A percentile compares a stretch with the other conserved stretches of the same genome.
Conservation (phyloP, 2,888 invertebrate genomes). For the Tillus elongatus region DNA sequence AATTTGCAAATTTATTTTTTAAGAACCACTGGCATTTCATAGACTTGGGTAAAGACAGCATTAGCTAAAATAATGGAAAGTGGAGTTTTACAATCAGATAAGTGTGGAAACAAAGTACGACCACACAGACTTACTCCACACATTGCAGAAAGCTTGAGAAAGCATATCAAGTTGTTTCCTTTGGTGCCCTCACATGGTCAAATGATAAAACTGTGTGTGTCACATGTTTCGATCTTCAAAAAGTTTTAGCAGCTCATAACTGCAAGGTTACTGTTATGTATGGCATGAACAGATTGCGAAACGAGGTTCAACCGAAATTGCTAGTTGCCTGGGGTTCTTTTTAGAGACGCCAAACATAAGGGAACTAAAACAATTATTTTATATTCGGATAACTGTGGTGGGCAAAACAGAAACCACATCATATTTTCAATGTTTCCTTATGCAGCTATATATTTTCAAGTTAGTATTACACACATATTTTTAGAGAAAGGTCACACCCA, state of each 20-base stretch:
- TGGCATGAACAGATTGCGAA: constrained; percentile 11
- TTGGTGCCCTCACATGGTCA: neutral
- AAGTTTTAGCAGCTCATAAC: constrained; percentile 8
- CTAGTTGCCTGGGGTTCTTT: constrained; percentile 15
- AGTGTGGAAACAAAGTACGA: neutral
- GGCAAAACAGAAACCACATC: constrained; percentile 17
- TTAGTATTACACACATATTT: constrained; percentile 12
- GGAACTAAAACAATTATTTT: constrained; percentile 14
- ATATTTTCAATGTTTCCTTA: constrained; percentile 16
- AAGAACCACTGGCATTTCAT: neutral
- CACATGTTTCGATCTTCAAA: constrained; percentile 9
- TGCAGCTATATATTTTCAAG: constrained; percentile 7
- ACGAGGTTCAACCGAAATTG: constrained; percentile 16
- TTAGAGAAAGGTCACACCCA: constrained; percentile 17
- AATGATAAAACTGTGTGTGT: constrained; percentile 4
- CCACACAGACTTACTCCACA: neutral
- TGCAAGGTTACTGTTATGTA: constrained; percentile 7
- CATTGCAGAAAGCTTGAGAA: neutral
- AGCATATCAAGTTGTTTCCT: constrained; percentile 1
- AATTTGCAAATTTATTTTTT: neutral
- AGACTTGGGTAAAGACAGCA: neutral
- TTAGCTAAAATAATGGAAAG: neutral
- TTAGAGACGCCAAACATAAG: constrained; percentile 10
- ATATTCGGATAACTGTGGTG: constrained; percentile 10
- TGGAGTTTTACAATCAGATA: neutral